Conservation (phyloP, 2,888 invertebrate species). For the Piscicola geometra region DNA sequence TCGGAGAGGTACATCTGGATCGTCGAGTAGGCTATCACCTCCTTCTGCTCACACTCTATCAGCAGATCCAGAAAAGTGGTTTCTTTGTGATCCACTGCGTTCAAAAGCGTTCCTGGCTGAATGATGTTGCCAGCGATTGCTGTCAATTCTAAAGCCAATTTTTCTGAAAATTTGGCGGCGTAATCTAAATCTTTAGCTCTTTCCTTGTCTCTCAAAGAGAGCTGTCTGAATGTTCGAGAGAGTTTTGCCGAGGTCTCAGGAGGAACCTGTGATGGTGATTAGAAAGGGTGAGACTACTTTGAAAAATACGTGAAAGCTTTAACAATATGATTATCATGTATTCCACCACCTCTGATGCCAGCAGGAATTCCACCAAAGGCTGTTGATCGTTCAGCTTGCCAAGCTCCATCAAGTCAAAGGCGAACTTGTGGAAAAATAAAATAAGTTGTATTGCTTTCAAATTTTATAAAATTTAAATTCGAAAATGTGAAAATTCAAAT, state of each 20-base stretch:
- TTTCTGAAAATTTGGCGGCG: slow-evolving; percentile 84
- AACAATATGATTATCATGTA: no score
- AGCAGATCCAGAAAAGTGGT: slow-evolving; percentile 91
- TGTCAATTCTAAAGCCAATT: slow-evolving; percentile 91
- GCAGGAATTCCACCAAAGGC: slow-evolving; percentile 92
- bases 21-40: slow-evolving; percentile 84
- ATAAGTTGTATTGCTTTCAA: no score
- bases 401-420: slow-evolving; percentile 95
- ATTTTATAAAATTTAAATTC: no score
- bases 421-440: no score
- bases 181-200: slow-evolving; percentile 90
- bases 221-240: slow-evolving; percentile 68
- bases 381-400: slow-evolving; percentile 86
- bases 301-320: background rate
- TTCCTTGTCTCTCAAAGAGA: slow-evolving; percentile 93
- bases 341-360: slow-evolving; percentile 78
- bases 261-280: slow-evolving; percentile 66
- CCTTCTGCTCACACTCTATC: slow-evolving; percentile 97
- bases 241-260: slow-evolving; percentile 97
- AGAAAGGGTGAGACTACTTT: background rate
- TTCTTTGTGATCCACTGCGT: slow-evolving; percentile 87
- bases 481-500: no score
- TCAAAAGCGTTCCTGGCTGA: slow-evolving; percentile 86
- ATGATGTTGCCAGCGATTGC: slow-evolving; percentile 88
- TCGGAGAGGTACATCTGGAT: slow-evolving; percentile 89